Conservation (phyloP, 2,797 vertebrate species). For the Sebastes steindachneri region DNA sequence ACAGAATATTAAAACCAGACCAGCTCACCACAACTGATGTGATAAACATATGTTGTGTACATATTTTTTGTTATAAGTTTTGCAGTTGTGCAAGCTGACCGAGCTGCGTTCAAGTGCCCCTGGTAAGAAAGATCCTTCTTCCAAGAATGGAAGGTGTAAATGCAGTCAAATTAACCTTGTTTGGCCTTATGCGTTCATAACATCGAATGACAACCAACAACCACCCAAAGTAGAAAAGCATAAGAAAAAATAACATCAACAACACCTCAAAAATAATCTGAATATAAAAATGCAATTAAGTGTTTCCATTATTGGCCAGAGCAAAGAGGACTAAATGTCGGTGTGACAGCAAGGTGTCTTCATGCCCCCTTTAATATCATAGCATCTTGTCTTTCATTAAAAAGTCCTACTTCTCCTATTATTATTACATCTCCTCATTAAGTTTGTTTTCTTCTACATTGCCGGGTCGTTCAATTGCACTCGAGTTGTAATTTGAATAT, state of each 20-base stretch:
- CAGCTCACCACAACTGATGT: background rate
- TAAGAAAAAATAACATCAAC: background rate
- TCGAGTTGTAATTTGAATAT: constrained; percentile 32
- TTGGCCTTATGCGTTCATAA: too few species aligned
- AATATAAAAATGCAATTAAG: background rate
- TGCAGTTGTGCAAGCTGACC: background rate
- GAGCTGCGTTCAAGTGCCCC: background rate
- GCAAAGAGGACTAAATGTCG: background rate
- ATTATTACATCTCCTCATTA: background rate
- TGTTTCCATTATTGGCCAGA: background rate
- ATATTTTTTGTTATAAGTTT: background rate
- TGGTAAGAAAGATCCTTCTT: background rate
- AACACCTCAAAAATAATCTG: background rate
- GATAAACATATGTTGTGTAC: background rate
- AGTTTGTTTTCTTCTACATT: background rate
- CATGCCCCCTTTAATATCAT: too few species aligned
- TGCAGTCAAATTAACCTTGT: background rate
- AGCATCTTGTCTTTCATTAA: background rate
- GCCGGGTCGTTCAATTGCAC: background rate
- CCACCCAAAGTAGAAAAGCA: background rate
- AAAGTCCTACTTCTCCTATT: background rate
- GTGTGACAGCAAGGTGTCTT: background rate
- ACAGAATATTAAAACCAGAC: background rate
- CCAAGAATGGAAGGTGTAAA: background rate
- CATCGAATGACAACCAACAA: background rate